These are phyloP conservation scores for Dinothrombium tinctorium DNA, from an alignment of 1,140 invertebrate genomes.

Conservation along the genomic window DNA sequence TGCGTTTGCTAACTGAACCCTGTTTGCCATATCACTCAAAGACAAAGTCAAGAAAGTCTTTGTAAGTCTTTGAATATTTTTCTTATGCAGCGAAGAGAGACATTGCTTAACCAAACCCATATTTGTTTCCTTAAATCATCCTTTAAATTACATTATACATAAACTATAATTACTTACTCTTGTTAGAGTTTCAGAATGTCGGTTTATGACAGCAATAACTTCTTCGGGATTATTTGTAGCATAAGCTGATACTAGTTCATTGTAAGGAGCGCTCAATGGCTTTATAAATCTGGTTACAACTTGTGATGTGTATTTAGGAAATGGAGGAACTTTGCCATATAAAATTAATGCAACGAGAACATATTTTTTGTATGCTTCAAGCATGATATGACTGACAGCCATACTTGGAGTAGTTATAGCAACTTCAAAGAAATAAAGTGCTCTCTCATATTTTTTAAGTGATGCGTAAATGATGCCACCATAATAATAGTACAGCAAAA, in stretches of 20 bases:
- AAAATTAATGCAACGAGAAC: constrained; percentile 71
- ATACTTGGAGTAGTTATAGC: constrained; percentile 72
- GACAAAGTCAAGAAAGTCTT: constrained; percentile 91
- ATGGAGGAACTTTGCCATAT: constrained; percentile 50
- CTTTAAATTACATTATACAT: not conserved
- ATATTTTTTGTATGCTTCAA: constrained; percentile 90
- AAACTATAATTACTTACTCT: constrained; percentile 19
- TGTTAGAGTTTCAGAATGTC: constrained; percentile 52
- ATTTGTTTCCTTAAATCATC: constrained; percentile 37
- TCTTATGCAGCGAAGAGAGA: constrained; percentile 65
- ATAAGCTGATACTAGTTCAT: constrained; percentile 63
- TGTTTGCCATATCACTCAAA: constrained; percentile 67
- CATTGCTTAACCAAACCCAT: constrained; percentile 42
- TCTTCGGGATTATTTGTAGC: constrained; percentile 44
- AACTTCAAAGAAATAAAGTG: constrained; percentile 84
- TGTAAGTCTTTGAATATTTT: constrained; percentile 86
- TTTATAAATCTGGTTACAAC: constrained; percentile 70
- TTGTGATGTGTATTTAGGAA: constrained; percentile 77
- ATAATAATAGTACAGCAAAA: constrained; percentile 85
- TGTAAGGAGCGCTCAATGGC: constrained; percentile 68
- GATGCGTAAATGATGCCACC: constrained; percentile 88
- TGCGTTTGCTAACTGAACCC: constrained; percentile 57
- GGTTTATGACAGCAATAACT: constrained; percentile 34
- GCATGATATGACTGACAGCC: constrained; percentile 83
- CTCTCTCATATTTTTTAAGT: constrained; percentile 70